These are phyloP conservation scores for Athalia rosae DNA, from an alignment of 2,888 invertebrate species.

Conservation along the genomic window DNA sequence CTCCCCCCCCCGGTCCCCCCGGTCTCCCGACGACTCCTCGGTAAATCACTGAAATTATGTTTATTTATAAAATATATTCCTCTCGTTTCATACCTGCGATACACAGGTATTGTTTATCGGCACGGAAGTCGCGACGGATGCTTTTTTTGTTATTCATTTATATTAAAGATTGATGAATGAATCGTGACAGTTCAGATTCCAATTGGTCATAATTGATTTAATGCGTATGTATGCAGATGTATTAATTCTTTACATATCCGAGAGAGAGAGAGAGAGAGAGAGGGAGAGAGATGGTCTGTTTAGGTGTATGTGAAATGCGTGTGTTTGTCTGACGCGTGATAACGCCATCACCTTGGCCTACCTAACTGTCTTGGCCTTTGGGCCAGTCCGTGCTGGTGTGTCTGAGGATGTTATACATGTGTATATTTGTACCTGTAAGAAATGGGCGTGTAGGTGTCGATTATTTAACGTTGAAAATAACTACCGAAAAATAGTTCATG, in stretches of 20 bases:
- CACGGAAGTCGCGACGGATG: no score
- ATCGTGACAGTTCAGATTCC: no score
- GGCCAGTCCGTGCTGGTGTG: slow-evolving; percentile 5
- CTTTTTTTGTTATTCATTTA: no score
- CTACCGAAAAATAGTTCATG: no score
- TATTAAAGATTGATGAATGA: no score
- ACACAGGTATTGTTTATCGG: no score
- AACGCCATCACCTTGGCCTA: slow-evolving; percentile 37
- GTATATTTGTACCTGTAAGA: neutral
- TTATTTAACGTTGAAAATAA: no score
- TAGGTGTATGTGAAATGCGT: neutral
- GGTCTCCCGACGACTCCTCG: neutral
- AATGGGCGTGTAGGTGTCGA: neutral
- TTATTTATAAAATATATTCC: neutral
- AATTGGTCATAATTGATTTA: no score
- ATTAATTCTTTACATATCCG: neutral
- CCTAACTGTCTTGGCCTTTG: slow-evolving; percentile 33
- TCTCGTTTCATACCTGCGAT: neutral
- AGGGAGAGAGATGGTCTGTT: neutral
- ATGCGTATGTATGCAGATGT: neutral
- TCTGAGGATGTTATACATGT: neutral
- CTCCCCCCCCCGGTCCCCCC: neutral
- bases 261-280: neutral
- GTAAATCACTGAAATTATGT: neutral
- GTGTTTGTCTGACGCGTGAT: neutral